phyloP scores from a whole-genome alignment of 2,888 invertebrate species.

The Pollenia amentaria region DNA sequence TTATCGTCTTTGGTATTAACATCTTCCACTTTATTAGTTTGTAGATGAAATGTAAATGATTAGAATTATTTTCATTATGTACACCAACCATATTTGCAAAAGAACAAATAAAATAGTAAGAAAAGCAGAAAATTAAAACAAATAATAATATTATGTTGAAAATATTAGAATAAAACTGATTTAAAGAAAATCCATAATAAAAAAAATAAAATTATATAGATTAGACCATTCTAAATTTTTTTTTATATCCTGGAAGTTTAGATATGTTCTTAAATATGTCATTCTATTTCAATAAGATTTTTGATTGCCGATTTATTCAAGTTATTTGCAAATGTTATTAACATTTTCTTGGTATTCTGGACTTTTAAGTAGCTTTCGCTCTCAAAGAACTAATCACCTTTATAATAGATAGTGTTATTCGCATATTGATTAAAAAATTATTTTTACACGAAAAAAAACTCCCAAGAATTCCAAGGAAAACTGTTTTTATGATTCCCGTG shows the following conservation, averaged over 20 bases:
- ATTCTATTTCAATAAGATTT: too few relatives aligned
- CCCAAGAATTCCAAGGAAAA: too few relatives aligned
- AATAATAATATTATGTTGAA: slow-evolving; percentile 32
- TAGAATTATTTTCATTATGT: slow-evolving; percentile 44
- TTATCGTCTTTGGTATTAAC: not conserved
- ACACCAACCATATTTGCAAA: slow-evolving; percentile 42
- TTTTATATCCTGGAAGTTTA: not conserved
- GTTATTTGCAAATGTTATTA: too few relatives aligned
- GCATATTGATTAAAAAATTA: too few relatives aligned
- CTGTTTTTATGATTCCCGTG: too few relatives aligned
- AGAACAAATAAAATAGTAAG: slow-evolving; percentile 41
- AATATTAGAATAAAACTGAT: slow-evolving; percentile 25
- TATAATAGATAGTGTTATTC: too few relatives aligned
- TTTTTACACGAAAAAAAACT: too few relatives aligned
- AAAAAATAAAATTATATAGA: slow-evolving; percentile 46
- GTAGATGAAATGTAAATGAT: slow-evolving; percentile 70
- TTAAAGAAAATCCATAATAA: slow-evolving; percentile 2
- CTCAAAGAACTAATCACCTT: too few relatives aligned
- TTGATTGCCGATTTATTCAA: too few relatives aligned
- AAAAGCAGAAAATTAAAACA: slow-evolving; percentile 7
- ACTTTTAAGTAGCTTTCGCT: too few relatives aligned
- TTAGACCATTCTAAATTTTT: not conserved
- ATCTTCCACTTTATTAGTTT: slow-evolving; percentile 55
- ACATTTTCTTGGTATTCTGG: too few relatives aligned
- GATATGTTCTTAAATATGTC: too few relatives aligned